Percentiles rank a stretch among this genome's conserved stretches.
These are phyloP conservation scores for Xenopus borealis DNA, from an alignment of 2,113 vertebrate species.

Conservation along the genomic window DNA sequence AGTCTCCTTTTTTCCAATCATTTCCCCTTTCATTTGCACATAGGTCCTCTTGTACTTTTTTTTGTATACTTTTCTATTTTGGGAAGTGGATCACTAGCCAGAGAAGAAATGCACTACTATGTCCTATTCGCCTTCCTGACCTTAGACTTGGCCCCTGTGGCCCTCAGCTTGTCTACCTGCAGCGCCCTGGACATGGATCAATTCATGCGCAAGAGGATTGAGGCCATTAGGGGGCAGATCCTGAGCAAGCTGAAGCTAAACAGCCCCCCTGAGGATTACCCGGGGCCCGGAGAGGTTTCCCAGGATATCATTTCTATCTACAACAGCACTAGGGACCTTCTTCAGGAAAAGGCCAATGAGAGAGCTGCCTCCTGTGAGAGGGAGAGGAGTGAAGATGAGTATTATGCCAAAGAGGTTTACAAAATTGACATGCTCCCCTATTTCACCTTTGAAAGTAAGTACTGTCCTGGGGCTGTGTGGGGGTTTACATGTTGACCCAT, in stretches of 20 bases:
- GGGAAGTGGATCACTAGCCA: background rate
- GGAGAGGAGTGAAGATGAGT: slow-evolving; percentile 95
- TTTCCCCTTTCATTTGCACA: slow-evolving; percentile 13
- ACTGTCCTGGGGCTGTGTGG: background rate
- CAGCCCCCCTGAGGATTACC: slow-evolving; percentile 81
- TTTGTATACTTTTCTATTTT: background rate
- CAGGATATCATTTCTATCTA: slow-evolving; percentile 93
- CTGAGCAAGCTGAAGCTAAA: slow-evolving; percentile 96
- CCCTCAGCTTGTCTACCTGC: slow-evolving; percentile 91
- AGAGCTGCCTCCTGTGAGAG: slow-evolving; percentile 87
- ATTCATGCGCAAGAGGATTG: slow-evolving; percentile 96
- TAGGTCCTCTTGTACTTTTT: background rate
- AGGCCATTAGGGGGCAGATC: slow-evolving; percentile 97
- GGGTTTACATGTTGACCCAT: background rate
- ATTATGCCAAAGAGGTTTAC: slow-evolving; percentile 97
- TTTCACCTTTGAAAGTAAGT: slow-evolving; percentile 87
- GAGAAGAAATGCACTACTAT: slow-evolving; percentile 82
- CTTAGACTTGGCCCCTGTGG: slow-evolving; percentile 80
- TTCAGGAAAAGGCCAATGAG: slow-evolving; percentile 92
- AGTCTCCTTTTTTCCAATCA: background rate
- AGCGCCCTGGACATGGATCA: slow-evolving; percentile 93
- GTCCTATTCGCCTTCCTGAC: slow-evolving; percentile 79
- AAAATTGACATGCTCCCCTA: slow-evolving; percentile 86
- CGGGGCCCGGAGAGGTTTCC: slow-evolving; percentile 77
- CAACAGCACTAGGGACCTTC: slow-evolving; percentile 96